Evolutionary conservation across 2,113 vertebrate species (phyloP).

Genomic region (Actenoides lindsayi): DNA sequence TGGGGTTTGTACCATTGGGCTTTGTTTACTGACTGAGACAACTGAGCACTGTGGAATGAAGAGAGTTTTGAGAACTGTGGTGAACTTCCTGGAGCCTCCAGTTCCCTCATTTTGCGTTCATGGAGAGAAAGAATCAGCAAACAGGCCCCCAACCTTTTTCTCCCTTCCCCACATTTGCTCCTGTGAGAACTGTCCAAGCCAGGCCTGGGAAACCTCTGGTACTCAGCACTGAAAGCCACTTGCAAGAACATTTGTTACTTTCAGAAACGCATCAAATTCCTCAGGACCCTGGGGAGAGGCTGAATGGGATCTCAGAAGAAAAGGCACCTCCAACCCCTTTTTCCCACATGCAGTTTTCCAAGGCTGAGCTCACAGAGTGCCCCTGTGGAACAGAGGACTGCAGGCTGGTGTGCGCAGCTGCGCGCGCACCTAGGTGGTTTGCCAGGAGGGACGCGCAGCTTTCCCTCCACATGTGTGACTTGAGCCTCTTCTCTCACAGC

Average conservation of each 20-base stretch:
- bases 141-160: background rate
- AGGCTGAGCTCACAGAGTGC: background rate
- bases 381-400: background rate
- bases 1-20: fast-evolving
- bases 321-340: background rate
- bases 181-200: background rate
- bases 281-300: background rate
- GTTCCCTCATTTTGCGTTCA: background rate
- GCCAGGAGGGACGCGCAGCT: background rate
- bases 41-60: background rate
- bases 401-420: background rate
- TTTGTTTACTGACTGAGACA: background rate
- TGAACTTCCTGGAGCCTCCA: background rate
- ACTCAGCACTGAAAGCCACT: background rate
- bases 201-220: background rate
- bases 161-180: background rate
- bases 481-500: background rate
- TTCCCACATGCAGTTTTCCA: background rate
- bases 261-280: conserved; percentile 29
- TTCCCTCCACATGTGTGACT: background rate
- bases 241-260: background rate
- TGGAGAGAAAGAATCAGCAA: background rate
- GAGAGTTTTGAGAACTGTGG: background rate
- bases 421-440: fast-evolving
- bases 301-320: background rate